Conservation (phyloP, 2,113 vertebrate genomes). For the Tachycineta bicolor region DNA sequence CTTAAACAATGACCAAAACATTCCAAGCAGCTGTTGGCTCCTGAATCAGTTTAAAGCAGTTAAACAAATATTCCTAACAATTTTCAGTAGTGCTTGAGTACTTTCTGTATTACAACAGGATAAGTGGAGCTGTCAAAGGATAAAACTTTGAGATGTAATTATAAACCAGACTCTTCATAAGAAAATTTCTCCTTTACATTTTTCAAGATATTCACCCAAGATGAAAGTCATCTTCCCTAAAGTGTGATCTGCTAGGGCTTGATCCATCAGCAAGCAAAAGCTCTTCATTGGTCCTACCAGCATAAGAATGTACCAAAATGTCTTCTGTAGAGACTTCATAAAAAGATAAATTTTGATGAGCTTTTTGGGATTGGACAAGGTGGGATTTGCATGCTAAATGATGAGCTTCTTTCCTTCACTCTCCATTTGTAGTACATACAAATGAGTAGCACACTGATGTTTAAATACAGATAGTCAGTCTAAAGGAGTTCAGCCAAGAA, state of each 20-base stretch:
- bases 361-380: background rate
- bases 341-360: background rate
- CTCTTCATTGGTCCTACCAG: background rate
- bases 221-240: background rate
- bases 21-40: background rate
- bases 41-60: background rate
- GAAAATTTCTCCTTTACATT: background rate
- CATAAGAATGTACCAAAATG: background rate
- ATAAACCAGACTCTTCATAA: background rate
- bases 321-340: background rate
- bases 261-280: background rate
- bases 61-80: background rate
- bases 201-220: background rate
- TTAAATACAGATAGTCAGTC: background rate
- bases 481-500: background rate
- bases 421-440: background rate
- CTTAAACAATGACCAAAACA: background rate
- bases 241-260: background rate
- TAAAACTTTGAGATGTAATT: background rate
- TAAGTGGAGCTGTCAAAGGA: background rate
- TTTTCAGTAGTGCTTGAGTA: background rate
- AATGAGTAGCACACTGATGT: background rate
- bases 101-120: background rate
- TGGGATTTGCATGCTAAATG: background rate
- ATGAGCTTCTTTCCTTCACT: background rate